Base-by-base conservation (phyloP, 1,140 invertebrate genomes). In the Euschistus heros region DNA sequence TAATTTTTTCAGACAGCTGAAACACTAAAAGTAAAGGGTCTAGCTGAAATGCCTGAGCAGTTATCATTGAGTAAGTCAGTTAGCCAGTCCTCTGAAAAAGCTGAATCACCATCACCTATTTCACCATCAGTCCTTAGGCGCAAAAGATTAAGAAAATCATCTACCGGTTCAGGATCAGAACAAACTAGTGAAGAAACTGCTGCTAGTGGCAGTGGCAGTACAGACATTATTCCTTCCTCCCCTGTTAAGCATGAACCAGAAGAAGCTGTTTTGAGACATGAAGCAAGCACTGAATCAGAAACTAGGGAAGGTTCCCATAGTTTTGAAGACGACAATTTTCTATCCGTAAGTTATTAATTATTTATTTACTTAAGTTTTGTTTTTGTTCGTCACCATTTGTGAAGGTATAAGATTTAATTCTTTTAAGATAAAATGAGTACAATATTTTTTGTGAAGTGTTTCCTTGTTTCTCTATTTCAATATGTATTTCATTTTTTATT, bases 11-110 rank as follows among this genome's bases (percentile, higher is more conserved):
- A 84, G 81, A 91, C 89, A 27, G 91, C 91, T 13, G 89, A 91
- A 75, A 87, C 86, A 71, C 80, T 94, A 50, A 90, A 92, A 77
- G 89, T 94, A 46, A 89, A 92, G 82, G 85, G 90, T 26, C 77
- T 93, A 22, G 88, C 89, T 54, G 89, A 93, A 75, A 89, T 89
- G 80, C 87, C 85, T 7, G 82, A 88, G 50, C 70, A 74, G 18
- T 64, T 72, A 18, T 67, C 68, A 22, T 42, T 69, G 15, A 69
- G 69, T 66, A 69, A 67, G 46, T 61, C 65, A n/a, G 55, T 64
- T 6, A 66, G 66, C 47, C 46, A 65, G 37, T 46, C 44, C 33
- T 67, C 68, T 24, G 69, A 70, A 52, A 62, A 64, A 61, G 52
- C 65, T 27, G 20, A 68, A 15, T 69, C 68, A 26, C 55, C 57